Evolutionary conservation across 2,113 vertebrate species (phyloP).

Genomic region (Gopherus evgoodei): DNA sequence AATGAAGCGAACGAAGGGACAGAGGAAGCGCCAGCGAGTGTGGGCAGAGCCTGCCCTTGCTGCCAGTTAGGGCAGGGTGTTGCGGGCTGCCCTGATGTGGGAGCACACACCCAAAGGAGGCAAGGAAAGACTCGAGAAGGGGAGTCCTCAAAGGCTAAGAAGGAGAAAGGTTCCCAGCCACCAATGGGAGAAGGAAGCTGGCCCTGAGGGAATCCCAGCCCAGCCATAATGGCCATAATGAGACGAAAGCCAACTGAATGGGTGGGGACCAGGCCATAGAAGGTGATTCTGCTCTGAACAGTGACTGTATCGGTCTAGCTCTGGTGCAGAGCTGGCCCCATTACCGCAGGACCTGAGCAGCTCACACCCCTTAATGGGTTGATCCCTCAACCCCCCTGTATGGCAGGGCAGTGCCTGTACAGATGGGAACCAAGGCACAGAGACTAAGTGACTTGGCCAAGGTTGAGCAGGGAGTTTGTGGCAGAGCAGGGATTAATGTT

Average conservation of each 20-base stretch:
- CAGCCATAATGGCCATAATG: background rate
- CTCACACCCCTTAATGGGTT: no score
- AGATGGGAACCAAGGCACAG: background rate
- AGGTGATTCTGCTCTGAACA: background rate
- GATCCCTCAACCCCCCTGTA: no score
- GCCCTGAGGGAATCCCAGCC: background rate
- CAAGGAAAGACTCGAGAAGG: background rate
- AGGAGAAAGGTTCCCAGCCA: background rate
- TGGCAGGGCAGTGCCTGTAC: background rate
- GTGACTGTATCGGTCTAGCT: background rate
- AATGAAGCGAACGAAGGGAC: background rate
- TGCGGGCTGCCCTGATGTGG: background rate
- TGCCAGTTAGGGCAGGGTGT: background rate
- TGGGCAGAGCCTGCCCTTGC: background rate
- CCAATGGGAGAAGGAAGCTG: background rate
- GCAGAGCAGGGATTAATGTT: background rate
- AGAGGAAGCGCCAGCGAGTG: background rate
- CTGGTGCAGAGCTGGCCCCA: background rate
- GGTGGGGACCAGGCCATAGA: background rate
- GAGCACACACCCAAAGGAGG: background rate
- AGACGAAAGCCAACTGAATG: background rate
- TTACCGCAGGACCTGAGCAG: no score
- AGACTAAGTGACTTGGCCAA: background rate
- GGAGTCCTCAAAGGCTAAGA: background rate
- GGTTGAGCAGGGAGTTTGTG: background rate